phyloP scores from a whole-genome alignment of 2,113 vertebrate genomes.

The Bos taurus region ARS-UCD2.0 NC_037349.1:26840001-26840500 shows the following conservation, averaged over 20 bases:
- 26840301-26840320: background rate
- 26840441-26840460: constrained; percentile 40
- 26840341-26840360: background rate
- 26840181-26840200: background rate
- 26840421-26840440: background rate
- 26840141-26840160: background rate
- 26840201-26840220: background rate
- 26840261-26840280: background rate
- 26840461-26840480: constrained; percentile 33
- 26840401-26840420: constrained; percentile 12
- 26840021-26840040: background rate
- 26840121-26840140: background rate
- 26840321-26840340: background rate
- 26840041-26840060: background rate
- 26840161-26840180: background rate
- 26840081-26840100: background rate
- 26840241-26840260: background rate
- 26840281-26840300: background rate
- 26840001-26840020: background rate
- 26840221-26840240: background rate
- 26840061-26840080: background rate
- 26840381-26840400: background rate
- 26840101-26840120: background rate
- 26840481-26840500: constrained; percentile 33
- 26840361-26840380: background rate